A percentile compares a stretch with the other conserved stretches of the same genome.
Conservation (phyloP, 2,113 vertebrate genomes). For the Typhlomys cinereus region DNA sequence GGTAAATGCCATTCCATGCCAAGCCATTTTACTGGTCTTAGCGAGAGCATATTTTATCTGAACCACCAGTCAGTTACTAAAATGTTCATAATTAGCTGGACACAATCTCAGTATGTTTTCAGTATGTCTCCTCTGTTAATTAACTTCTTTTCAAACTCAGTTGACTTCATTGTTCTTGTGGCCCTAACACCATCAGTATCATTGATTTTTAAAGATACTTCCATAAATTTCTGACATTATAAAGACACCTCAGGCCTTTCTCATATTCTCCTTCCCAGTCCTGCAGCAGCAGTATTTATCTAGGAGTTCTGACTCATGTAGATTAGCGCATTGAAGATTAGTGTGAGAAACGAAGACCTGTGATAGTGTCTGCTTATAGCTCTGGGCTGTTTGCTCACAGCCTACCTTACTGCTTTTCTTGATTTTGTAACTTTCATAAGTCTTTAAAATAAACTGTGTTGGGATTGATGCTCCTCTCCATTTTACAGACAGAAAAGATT, state of each 20-base stretch:
- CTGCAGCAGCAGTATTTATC: background rate
- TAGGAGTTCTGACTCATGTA: background rate
- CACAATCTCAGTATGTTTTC: background rate
- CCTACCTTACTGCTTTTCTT: background rate
- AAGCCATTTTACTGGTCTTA: too few species aligned
- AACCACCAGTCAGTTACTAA: background rate
- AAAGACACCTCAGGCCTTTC: background rate
- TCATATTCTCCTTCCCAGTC: background rate
- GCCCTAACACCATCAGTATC: background rate
- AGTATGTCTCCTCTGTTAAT: background rate
- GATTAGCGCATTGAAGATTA: background rate
- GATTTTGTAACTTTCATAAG: background rate
- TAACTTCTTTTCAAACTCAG: background rate
- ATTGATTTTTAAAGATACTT: background rate
- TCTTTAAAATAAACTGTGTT: background rate
- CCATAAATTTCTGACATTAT: background rate
- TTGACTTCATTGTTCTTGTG: background rate
- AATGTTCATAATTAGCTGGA: background rate
- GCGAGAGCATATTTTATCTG: too few species aligned
- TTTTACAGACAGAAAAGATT: background rate
- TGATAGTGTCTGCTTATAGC: background rate
- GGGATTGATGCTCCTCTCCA: background rate
- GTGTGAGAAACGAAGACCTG: background rate
- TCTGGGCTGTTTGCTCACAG: background rate
- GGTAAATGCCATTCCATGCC: too few species aligned